Conservation (phyloP, 2,888 invertebrate species). For the Neocrepidodera transversa region DNA sequence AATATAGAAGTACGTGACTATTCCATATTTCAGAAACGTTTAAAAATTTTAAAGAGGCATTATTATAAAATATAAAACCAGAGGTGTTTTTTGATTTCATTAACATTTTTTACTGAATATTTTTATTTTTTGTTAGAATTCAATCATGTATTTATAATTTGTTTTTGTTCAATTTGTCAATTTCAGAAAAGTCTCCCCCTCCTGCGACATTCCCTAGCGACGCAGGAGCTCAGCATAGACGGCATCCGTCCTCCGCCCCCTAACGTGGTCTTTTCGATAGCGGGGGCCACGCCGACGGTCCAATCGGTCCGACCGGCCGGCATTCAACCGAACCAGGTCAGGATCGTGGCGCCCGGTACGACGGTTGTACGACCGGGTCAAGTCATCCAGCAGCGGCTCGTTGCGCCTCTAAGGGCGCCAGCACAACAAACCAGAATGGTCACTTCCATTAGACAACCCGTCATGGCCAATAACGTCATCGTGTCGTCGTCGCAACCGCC, state of each 20-base stretch:
- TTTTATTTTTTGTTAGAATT: too few species aligned
- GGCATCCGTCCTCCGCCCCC: conserved; percentile 91
- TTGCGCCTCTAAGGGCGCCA: conserved; percentile 59
- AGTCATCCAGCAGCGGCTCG: conserved; percentile 65
- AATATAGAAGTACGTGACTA: too few species aligned
- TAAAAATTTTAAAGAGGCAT: too few species aligned
- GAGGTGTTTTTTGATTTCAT: too few species aligned
- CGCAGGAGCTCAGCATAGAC: conserved; percentile 90
- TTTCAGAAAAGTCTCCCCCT: conserved; percentile 93
- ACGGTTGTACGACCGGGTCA: conserved; percentile 63
- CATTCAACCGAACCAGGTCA: conserved; percentile 25
- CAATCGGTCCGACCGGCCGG: conserved; percentile 46
- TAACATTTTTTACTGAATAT: too few species aligned
- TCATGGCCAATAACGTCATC: conserved; percentile 51
- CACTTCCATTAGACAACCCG: conserved; percentile 56
- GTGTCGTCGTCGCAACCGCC: conserved; percentile 60
- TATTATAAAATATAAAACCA: too few species aligned
- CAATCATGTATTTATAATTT: too few species aligned
- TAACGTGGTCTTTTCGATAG: conserved; percentile 69
- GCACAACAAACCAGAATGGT: conserved; percentile 57
- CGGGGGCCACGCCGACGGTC: conserved; percentile 59
- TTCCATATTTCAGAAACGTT: too few species aligned
- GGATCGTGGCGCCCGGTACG: conserved; percentile 66
- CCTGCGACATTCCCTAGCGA: conserved; percentile 87
- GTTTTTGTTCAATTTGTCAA: too few species aligned